These are phyloP conservation scores for Chelon labrosus DNA, from an alignment of 2,797 vertebrate species.

Conservation along the genomic window DNA sequence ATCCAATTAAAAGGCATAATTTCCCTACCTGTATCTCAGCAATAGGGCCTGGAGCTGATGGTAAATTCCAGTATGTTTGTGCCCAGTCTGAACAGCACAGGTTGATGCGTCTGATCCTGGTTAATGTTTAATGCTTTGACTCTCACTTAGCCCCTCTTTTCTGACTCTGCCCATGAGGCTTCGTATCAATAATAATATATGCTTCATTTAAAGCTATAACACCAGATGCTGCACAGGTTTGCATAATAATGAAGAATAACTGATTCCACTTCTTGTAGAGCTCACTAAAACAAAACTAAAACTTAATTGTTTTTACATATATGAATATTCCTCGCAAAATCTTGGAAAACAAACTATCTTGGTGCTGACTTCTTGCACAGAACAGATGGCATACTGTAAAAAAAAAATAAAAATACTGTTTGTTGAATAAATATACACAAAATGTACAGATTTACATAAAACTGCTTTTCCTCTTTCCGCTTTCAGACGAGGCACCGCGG, in stretches of 20 bases:
- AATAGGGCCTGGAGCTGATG: slow-evolving; percentile 10
- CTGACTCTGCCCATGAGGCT: too few relatives aligned
- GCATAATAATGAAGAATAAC: background rate
- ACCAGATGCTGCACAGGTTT: background rate
- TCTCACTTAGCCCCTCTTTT: background rate
- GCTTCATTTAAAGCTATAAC: too few relatives aligned
- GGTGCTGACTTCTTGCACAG: background rate
- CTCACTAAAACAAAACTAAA: background rate
- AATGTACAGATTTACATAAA: slow-evolving; percentile 2
- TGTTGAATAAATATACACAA: background rate
- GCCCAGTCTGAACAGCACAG: slow-evolving; percentile 13
- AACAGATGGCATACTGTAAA: slow-evolving; percentile 4
- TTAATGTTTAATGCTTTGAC: slow-evolving; percentile 15
- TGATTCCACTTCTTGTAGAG: background rate
- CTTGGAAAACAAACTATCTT: background rate
- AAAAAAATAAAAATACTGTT: background rate
- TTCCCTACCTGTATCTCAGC: slow-evolving; percentile 16
- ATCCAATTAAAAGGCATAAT: slow-evolving; percentile 57
- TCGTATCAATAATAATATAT: too few relatives aligned
- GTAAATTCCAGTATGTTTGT: slow-evolving; percentile 24
- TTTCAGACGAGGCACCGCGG: background rate
- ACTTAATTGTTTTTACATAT: background rate
- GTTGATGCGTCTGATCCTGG: slow-evolving; percentile 22
- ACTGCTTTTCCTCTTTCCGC: background rate
- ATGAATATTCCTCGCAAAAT: background rate